Percentiles rank a stretch among this genome's conserved stretches.
Conservation (phyloP, 2,888 invertebrate genomes). For the Podotricha telesiphe region DNA sequence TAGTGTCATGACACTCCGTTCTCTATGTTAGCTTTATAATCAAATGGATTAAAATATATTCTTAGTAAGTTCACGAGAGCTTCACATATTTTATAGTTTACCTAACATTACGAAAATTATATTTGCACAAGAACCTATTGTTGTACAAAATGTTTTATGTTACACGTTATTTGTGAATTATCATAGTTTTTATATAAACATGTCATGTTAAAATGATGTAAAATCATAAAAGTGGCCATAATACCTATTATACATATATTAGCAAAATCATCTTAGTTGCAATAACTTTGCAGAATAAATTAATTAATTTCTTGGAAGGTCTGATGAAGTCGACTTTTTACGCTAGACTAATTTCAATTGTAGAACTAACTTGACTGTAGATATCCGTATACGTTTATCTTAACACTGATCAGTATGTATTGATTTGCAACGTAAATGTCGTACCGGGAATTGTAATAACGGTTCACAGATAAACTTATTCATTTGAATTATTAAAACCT, state of each 20-base stretch:
- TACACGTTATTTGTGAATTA: neutral
- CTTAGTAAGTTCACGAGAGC: neutral
- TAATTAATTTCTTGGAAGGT: neutral
- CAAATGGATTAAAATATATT: too few relatives aligned
- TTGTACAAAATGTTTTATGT: neutral
- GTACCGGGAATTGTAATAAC: neutral
- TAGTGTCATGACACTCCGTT: too few relatives aligned
- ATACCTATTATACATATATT: neutral
- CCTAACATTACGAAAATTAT: too few relatives aligned
- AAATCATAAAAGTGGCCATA: too few relatives aligned
- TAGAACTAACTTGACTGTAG: slow-evolving; percentile 6
- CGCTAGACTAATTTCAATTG: slow-evolving; percentile 14
- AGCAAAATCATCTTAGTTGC: neutral
- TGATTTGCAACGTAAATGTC: slow-evolving; percentile 18
- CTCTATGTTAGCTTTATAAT: too few relatives aligned
- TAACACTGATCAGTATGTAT: neutral
- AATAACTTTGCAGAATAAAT: neutral
- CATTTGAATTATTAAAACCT: neutral
- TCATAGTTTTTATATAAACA: neutral
- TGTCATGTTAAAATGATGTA: neutral
- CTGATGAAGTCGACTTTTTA: neutral
- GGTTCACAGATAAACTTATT: neutral
- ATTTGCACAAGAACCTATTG: neutral
- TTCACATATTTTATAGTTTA: too few relatives aligned
- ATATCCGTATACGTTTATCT: slow-evolving; percentile 23